Base-by-base conservation (phyloP, 1,140 invertebrate genomes). In the Centruroides vittatus region DNA sequence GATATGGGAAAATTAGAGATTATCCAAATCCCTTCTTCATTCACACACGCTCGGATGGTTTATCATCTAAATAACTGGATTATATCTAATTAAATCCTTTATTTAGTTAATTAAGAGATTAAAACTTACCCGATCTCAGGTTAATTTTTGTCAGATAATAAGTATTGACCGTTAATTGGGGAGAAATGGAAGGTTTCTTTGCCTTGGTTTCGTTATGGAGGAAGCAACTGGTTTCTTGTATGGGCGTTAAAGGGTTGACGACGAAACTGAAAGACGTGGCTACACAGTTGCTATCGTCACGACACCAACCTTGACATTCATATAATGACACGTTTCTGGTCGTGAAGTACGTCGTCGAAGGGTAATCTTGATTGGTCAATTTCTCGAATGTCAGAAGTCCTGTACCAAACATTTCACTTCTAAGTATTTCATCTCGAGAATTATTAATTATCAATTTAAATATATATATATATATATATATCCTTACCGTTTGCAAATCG, bases 61-160 rank as follows among this genome's bases (percentile, higher is more conserved):
- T 23, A 23, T 23, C 23, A 23, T 23, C 23, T 23, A 23, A 23
- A 23, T 23, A 23, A 23, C 23, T 23, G 23, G 23, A 23, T 23
- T 23, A 23, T 23, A 23, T 23, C 23, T 23, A 23, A 23, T 23
- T 23, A 23, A 23, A 23, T 23, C 23, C 23, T 23, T 23, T 23
- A 23, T 41, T 41, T 41, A 41, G 41, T 6, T 6, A 41, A 1
- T 41, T 53, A 36, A 53, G 5, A 36, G 8, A 53, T 23, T 34
- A 53, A 53, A 36, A 66, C 70, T 78, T 74, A 85, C 83, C 83
- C 66, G 89, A 89, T 75, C 89, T 76, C 66, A 95, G 81, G 77
- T 91, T 86, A 67, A 93, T 76, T 75, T 95, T 95, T 67, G 89
- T 87, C 88, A 95, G 93, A 78, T 93, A 95, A 73, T 94, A 95